Conservation (phyloP, 2,113 vertebrate species). For the Vireo altiloquus region DNA sequence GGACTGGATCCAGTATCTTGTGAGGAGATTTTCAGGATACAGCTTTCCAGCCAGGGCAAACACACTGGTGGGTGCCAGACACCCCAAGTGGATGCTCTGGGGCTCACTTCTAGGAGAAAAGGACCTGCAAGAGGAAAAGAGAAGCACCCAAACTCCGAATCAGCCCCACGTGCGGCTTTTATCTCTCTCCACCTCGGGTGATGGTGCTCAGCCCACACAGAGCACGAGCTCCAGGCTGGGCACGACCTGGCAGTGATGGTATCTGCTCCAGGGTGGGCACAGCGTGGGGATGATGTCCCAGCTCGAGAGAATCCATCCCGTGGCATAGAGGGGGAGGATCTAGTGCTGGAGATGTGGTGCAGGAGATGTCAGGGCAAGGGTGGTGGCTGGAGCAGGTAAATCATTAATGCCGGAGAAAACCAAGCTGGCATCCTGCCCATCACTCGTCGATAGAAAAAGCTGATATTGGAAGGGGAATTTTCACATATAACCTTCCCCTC, state of each 20-base stretch:
- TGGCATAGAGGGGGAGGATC: rapidly evolving
- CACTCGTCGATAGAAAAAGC: neutral
- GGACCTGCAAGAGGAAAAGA: neutral
- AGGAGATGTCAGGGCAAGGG: neutral
- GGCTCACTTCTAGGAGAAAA: neutral
- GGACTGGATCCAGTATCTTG: neutral
- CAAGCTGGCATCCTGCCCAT: neutral
- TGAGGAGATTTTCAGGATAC: neutral
- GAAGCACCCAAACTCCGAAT: neutral
- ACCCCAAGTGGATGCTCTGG: too few relatives aligned
- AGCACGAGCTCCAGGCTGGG: neutral
- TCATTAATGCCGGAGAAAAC: neutral
- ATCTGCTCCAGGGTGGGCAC: neutral
- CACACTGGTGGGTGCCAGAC: neutral
- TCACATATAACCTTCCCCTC: neutral
- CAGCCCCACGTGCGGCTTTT: rapidly evolving
- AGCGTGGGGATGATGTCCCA: neutral
- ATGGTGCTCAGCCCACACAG: neutral
- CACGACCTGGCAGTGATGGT: neutral
- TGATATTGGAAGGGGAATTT: neutral
- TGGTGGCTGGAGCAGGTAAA: constrained; percentile 9
- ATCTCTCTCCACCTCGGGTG: neutral
- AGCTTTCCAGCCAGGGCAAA: neutral
- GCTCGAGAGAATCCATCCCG: rapidly evolving
- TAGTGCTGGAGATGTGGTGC: neutral